phyloP scores from a whole-genome alignment of 2,797 vertebrate genomes.

The Channa striata region DNA sequence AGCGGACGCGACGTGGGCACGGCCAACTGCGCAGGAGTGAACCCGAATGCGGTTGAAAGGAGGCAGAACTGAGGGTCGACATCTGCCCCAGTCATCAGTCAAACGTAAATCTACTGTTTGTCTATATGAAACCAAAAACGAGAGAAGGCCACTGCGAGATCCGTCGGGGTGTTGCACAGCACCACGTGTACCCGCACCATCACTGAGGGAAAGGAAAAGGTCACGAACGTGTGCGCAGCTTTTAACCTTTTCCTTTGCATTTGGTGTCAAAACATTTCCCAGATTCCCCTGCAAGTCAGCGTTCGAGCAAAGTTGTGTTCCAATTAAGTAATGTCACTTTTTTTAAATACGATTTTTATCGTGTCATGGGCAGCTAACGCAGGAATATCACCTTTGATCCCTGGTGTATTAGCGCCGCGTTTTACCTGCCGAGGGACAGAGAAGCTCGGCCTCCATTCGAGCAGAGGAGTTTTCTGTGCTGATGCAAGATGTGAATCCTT shows the following conservation, averaged over 20 bases:
- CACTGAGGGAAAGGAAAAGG: slow-evolving; percentile 33
- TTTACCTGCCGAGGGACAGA: slow-evolving; percentile 17
- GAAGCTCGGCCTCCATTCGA: slow-evolving; percentile 25
- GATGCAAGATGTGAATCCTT: slow-evolving; percentile 21
- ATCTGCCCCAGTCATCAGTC: slow-evolving; percentile 53
- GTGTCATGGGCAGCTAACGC: background rate
- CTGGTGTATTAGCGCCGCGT: background rate
- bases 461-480: slow-evolving; percentile 7
- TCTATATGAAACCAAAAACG: background rate
- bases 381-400: slow-evolving; percentile 9
- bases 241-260: slow-evolving; percentile 48
- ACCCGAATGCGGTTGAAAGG: slow-evolving; percentile 31
- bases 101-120: slow-evolving; percentile 32
- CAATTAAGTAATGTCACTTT: slow-evolving; percentile 22
- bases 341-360: slow-evolving; percentile 4
- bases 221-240: slow-evolving; percentile 16
- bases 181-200: slow-evolving; percentile 2
- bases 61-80: slow-evolving; percentile 39
- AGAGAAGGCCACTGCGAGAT: slow-evolving; percentile 22
- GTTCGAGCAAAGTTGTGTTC: background rate
- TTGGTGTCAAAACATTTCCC: slow-evolving; percentile 13
- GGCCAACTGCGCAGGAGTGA: slow-evolving; percentile 36
- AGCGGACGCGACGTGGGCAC: slow-evolving; percentile 54
- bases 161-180: slow-evolving; percentile 30
- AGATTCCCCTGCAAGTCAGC: background rate